Evolutionary conservation across 2,888 invertebrate genomes (phyloP).

Genomic region (Sphaerophoria rueppellii): DNA sequence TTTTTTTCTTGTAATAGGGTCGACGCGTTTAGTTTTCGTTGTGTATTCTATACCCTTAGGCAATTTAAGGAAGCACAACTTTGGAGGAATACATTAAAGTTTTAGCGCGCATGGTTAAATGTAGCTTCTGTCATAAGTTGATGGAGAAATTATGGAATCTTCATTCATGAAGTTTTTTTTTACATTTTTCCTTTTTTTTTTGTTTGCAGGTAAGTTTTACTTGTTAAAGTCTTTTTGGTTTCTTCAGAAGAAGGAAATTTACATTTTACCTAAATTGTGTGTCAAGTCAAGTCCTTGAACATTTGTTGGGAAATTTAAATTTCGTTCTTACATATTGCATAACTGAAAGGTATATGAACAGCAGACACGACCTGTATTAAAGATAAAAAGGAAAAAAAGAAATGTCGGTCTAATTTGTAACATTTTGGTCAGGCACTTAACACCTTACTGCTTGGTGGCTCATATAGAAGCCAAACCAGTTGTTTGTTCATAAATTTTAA

Average conservation of each 20-base stretch:
- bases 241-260: slow-evolving; percentile 3
- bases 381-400: no score
- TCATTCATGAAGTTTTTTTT: slow-evolving; percentile 28
- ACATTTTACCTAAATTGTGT: slow-evolving; percentile 17
- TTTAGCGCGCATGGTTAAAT: slow-evolving; percentile 4
- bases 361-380: no score
- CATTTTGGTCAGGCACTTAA: no score
- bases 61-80: slow-evolving; percentile 15
- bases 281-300: slow-evolving; percentile 19
- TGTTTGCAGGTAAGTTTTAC: neutral
- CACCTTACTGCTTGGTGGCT: no score
- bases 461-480: no score
- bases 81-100: slow-evolving; percentile 8
- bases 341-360: no score
- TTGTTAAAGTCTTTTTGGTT: slow-evolving; percentile 27
- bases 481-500: no score
- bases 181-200: neutral
- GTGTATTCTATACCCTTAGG: neutral
- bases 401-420: no score
- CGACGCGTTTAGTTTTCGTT: slow-evolving; percentile 21
- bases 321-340: no score
- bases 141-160: slow-evolving; percentile 9
- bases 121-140: slow-evolving; percentile 1
- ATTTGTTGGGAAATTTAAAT: no score
- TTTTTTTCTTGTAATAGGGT: slow-evolving; percentile 40